phyloP scores from a whole-genome alignment of 1,140 invertebrate species.

The Micrasema longulum region DNA sequence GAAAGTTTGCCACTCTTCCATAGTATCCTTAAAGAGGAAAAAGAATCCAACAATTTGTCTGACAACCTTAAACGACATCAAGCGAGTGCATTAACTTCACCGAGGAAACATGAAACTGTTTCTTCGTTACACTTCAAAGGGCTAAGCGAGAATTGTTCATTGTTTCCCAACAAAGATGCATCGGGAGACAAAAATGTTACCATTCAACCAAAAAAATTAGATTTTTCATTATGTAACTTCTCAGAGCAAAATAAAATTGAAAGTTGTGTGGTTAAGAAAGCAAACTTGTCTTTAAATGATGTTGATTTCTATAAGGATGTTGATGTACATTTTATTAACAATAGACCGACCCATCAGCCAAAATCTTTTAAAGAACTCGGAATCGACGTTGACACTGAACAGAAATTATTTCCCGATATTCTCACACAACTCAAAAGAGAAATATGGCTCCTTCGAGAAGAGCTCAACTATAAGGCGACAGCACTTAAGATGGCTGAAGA shows the following conservation, averaged over 20 bases:
- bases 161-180: conserved; percentile 65
- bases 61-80: conserved; percentile 63
- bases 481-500: conserved; percentile 68
- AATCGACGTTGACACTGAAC: conserved; percentile 60
- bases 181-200: conserved; percentile 60
- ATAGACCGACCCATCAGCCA: neutral
- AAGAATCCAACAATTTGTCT: conserved; percentile 47
- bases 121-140: conserved; percentile 54
- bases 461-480: conserved; percentile 67
- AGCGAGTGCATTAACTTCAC: conserved; percentile 60
- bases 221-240: conserved; percentile 61
- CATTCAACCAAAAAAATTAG: conserved; percentile 65
- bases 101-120: conserved; percentile 57
- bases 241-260: conserved; percentile 56
- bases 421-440: conserved; percentile 69
- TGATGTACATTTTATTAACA: neutral
- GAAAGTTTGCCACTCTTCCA: conserved; percentile 33
- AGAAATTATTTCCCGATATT: conserved; percentile 63
- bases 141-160: conserved; percentile 62
- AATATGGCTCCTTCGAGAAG: conserved; percentile 66
- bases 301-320: conserved; percentile 5
- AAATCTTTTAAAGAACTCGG: conserved; percentile 53
- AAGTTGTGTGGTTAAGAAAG: conserved; percentile 54
- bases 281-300: conserved; percentile 60
- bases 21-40: conserved; percentile 32